Conservation (phyloP, 2,113 vertebrate genomes). For the Phoxinus phoxinus region DNA sequence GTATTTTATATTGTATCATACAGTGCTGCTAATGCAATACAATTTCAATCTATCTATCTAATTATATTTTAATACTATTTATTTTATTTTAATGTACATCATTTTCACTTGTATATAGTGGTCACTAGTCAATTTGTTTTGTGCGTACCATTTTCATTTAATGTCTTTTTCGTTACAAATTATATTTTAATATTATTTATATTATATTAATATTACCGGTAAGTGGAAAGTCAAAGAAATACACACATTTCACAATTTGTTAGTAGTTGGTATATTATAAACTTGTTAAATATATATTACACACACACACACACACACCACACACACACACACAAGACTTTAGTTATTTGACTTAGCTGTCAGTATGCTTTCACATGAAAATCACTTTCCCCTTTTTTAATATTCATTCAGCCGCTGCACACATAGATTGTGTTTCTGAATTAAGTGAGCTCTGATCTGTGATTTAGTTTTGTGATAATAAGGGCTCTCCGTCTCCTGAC, state of each 20-base stretch:
- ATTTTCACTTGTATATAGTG: neutral
- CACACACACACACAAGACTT: neutral
- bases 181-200: too few species aligned
- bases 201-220: too few species aligned
- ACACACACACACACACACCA: too few species aligned
- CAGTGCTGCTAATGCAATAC: neutral
- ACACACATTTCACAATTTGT: too few species aligned
- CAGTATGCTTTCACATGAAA: neutral
- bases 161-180: too few species aligned
- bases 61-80: neutral
- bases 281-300: too few species aligned
- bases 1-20: neutral
- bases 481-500: neutral
- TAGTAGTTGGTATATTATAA: too few species aligned
- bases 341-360: neutral
- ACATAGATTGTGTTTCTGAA: neutral
- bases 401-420: neutral
- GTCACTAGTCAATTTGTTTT: neutral
- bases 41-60: neutral
- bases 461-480: neutral
- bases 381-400: neutral
- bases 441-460: constrained; percentile 3
- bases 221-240: too few species aligned
- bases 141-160: too few species aligned
- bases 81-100: neutral